Evolutionary conservation across 2,113 vertebrate genomes (phyloP).

Genomic region (Cynopterus brachyotis): DNA sequence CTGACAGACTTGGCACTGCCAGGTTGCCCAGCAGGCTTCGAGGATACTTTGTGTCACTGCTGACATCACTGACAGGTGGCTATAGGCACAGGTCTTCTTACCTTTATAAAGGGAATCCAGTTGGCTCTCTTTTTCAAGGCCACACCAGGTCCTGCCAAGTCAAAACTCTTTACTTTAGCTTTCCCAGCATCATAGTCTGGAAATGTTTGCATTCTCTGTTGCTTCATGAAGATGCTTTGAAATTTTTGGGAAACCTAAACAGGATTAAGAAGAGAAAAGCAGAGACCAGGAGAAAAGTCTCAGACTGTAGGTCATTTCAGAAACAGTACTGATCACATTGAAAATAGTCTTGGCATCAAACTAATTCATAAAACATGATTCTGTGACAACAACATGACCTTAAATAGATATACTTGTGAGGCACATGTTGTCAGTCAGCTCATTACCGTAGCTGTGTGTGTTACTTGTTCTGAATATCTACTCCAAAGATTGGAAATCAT

Average conservation of each 20-base stretch:
- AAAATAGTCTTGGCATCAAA: neutral
- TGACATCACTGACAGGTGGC: neutral
- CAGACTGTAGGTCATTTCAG: neutral
- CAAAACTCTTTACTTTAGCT: conserved; percentile 69
- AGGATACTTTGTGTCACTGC: neutral
- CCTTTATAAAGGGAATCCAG: conserved; percentile 85
- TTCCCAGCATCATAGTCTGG: conserved; percentile 77
- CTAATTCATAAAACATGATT: neutral
- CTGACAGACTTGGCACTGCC: neutral
- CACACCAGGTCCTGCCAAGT: conserved; percentile 62
- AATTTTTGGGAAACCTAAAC: conserved; percentile 83
- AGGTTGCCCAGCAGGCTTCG: neutral
- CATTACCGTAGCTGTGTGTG: neutral
- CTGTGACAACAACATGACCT: neutral
- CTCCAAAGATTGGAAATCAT: neutral
- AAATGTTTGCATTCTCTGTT: conserved; percentile 84
- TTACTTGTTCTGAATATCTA: neutral
- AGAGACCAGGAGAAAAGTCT: neutral
- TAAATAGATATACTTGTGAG: neutral
- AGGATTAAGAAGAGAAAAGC: neutral
- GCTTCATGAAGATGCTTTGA: conserved; percentile 81
- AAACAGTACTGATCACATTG: neutral
- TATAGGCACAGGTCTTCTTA: conserved; percentile 12
- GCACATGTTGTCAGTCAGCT: neutral
- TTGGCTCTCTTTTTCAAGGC: conserved; percentile 84